Evolutionary conservation across 2,888 invertebrate genomes (phyloP), one percentile per base, ranked within the genome.

Genomic region (Eupithecia subfuscata): DNA sequence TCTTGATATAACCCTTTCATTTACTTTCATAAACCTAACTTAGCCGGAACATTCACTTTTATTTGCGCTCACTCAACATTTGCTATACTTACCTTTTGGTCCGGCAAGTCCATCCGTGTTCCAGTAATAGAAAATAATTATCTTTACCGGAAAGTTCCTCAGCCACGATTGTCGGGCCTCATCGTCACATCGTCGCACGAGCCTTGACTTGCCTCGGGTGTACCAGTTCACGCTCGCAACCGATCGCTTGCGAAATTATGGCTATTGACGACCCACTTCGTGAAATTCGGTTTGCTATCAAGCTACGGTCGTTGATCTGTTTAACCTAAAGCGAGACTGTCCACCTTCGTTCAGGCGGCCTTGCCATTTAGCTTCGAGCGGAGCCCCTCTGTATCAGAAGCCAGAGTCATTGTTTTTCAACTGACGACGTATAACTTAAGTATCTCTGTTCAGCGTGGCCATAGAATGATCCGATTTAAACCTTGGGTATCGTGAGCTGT

Each of bases 211-310:
- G 91, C 92, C 90, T 89, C 89, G 81, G 85, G 89, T 90, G 90
- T 91, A 92, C 92, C 90, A 93, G 92, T 93, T 91, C 88, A 92
- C 90, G 92, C 92, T 93, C 92, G 92, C 92, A 89, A 90, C 93
- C 92, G 90, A 92, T 93, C 90, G 91, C 90, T 94, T 94, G 92
- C 92, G 93, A 95, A 94, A 95, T 94, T 91, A 89, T 92, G 92
- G 16, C 68, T 68, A 68, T 68, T 43, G 68, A 93, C 92, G 94
- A 91, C 94, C 94, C 89, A 94, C 92, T 94, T 93, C 88, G 89
- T 83, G 87, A 91, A 92, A 91, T 94, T 93, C 92, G 88, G 92
- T 93, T 91, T 88, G 86, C 87, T 88, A 88, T 88, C 89, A 87
- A 88, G 89, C 87, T 87, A 87, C 87, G 87, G 86, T 88, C 85